These are phyloP conservation scores for Vollenhovia emeryi DNA, from an alignment of 1,140 invertebrate species.

Conservation along the genomic window DNA sequence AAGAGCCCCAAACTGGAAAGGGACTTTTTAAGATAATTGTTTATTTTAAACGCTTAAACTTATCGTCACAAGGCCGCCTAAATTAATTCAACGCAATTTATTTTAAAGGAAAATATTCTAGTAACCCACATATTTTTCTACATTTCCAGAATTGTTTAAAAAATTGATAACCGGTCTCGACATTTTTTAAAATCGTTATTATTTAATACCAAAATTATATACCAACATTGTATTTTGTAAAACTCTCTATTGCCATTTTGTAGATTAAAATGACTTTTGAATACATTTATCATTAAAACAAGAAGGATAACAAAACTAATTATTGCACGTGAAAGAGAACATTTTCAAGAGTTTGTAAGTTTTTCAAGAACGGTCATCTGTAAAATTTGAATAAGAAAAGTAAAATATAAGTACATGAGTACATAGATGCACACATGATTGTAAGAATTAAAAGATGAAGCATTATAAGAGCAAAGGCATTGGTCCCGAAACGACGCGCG, in stretches of 20 bases:
- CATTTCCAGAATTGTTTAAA: background rate
- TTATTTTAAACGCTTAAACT: background rate
- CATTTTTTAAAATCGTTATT: slow-evolving; percentile 5
- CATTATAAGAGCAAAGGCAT: background rate
- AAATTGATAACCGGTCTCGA: background rate
- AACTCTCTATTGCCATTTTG: background rate
- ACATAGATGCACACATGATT: background rate
- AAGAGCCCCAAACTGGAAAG: background rate
- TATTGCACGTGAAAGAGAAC: too few species aligned
- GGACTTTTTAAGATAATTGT: background rate
- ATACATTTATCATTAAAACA: too few species aligned
- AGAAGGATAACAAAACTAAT: too few species aligned
- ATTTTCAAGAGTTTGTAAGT: too few species aligned
- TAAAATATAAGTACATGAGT: too few species aligned
- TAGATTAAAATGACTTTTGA: background rate
- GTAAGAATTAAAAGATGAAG: slow-evolving; percentile 1
- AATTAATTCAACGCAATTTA: background rate
- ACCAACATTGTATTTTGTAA: background rate
- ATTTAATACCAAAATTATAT: background rate
- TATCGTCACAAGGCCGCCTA: background rate
- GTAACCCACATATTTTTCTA: background rate
- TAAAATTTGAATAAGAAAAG: too few species aligned
- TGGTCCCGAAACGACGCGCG: background rate
- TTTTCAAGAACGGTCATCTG: too few species aligned
- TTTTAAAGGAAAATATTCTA: background rate